Evolutionary conservation across 2,113 vertebrate species (phyloP).

Genomic region (Semnopithecus entellus): DNA sequence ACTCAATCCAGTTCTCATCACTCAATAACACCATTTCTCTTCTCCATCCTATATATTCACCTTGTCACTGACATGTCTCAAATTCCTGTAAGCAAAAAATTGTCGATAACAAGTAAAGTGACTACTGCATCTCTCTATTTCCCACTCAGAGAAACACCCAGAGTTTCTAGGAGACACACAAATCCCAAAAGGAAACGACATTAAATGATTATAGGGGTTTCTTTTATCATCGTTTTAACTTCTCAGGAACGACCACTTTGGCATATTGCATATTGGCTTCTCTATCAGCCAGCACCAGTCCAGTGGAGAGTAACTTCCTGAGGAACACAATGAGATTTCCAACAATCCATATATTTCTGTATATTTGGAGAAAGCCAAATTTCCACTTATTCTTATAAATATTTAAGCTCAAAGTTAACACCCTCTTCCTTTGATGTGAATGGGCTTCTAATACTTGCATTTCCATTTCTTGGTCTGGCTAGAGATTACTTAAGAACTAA

Average conservation of each 20-base stretch:
- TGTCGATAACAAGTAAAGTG: slow-evolving; percentile 56
- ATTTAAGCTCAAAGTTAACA: slow-evolving; percentile 5
- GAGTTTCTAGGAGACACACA: slow-evolving; percentile 45
- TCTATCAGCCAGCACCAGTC: neutral
- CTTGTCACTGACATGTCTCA: slow-evolving; percentile 54
- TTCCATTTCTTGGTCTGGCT: neutral
- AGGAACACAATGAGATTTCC: neutral
- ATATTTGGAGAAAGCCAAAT: neutral
- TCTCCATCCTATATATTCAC: neutral
- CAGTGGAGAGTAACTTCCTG: neutral
- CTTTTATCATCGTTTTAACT: neutral
- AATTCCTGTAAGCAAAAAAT: slow-evolving; percentile 50
- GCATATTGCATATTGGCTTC: neutral
- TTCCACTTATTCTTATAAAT: neutral
- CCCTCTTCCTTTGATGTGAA: slow-evolving; percentile 2
- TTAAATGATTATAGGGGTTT: neutral
- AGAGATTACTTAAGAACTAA: neutral
- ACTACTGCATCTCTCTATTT: slow-evolving; percentile 40
- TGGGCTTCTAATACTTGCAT: neutral
- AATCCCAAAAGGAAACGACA: slow-evolving; percentile 35
- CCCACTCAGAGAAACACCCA: slow-evolving; percentile 14
- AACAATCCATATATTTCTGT: neutral
- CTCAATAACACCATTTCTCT: neutral
- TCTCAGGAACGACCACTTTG: neutral
- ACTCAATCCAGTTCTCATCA: neutral